phyloP scores from a whole-genome alignment of 2,797 vertebrate species.

The Oreonectes daqikongensis region DNA sequence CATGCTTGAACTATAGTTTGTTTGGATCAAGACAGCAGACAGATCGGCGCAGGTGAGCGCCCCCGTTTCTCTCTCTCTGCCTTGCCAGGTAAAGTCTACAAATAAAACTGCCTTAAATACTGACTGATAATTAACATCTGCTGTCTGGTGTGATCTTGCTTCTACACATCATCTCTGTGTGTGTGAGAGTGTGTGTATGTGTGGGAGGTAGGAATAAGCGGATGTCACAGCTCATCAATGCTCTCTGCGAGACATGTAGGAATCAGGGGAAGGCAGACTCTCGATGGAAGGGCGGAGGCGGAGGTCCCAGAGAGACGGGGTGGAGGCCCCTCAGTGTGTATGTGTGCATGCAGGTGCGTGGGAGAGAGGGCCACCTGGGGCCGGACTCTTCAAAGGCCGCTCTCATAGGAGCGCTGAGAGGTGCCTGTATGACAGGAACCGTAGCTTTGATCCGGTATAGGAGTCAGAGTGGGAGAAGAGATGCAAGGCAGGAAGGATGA shows the following conservation, averaged over 20 bases:
- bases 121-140: constrained; percentile 57
- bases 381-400: constrained; percentile 57
- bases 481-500: constrained; percentile 40
- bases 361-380: constrained; percentile 55
- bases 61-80: neutral
- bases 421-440: constrained; percentile 53
- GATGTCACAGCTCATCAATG: constrained; percentile 54
- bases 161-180: constrained; percentile 38
- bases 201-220: constrained; percentile 46
- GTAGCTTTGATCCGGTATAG: constrained; percentile 55
- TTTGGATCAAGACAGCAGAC: neutral
- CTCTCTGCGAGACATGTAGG: constrained; percentile 43
- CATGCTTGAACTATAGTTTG: neutral
- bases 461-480: constrained; percentile 46
- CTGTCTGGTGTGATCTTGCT: constrained; percentile 54
- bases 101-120: constrained; percentile 44
- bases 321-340: constrained; percentile 45
- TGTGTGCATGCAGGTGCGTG: constrained; percentile 25
- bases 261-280: constrained; percentile 39
- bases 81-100: constrained; percentile 16
- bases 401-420: constrained; percentile 53
- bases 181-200: constrained; percentile 26
- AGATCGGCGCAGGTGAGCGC: constrained; percentile 11
- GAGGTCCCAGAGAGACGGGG: constrained; percentile 44
- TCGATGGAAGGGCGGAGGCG: constrained; percentile 35